Conservation (phyloP, 2,113 vertebrate species). For the Psilopogon haemacephalus region DNA sequence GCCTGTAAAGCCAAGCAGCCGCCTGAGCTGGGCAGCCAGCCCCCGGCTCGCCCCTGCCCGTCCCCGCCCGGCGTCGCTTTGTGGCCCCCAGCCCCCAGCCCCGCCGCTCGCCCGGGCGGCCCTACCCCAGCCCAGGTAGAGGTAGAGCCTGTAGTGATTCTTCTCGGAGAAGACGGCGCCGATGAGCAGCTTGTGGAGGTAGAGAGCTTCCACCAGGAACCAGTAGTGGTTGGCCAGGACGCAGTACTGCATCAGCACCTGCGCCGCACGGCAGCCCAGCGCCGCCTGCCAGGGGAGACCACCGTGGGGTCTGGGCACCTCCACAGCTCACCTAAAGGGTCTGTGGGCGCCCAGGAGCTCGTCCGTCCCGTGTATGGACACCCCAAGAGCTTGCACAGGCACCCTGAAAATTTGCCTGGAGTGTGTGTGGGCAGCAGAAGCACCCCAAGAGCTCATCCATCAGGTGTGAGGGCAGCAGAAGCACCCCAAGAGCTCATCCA, state of each 20-base stretch:
- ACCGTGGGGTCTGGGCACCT: rapidly evolving
- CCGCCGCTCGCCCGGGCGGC: rapidly evolving
- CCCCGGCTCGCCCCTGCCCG: rapidly evolving
- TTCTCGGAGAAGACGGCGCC: slow-evolving; percentile 81
- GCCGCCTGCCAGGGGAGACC: slow-evolving; percentile 67
- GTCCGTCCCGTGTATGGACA: background rate
- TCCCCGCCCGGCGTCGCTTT: rapidly evolving
- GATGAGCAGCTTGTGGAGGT: slow-evolving; percentile 84
- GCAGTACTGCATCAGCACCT: slow-evolving; percentile 85
- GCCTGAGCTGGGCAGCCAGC: background rate
- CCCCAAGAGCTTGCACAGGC: background rate
- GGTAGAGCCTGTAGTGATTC: slow-evolving; percentile 81
- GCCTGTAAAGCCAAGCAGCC: slow-evolving; percentile 47
- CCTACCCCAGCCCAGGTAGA: slow-evolving; percentile 86
- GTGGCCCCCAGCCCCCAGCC: rapidly evolving
- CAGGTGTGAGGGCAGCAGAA: background rate
- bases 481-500: background rate
- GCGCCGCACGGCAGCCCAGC: slow-evolving; percentile 79
- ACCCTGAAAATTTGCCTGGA: background rate
- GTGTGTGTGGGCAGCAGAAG: too few species aligned
- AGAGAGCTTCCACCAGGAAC: slow-evolving; percentile 85
- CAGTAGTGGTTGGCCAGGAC: slow-evolving; percentile 87
- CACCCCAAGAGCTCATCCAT: rapidly evolving
- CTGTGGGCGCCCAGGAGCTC: background rate
- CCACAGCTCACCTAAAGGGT: background rate